A percentile compares a stretch with the other conserved stretches of the same genome.
Evolutionary conservation across 2,113 vertebrate species (phyloP).

Genomic region (Corydoras maculifer): DNA sequence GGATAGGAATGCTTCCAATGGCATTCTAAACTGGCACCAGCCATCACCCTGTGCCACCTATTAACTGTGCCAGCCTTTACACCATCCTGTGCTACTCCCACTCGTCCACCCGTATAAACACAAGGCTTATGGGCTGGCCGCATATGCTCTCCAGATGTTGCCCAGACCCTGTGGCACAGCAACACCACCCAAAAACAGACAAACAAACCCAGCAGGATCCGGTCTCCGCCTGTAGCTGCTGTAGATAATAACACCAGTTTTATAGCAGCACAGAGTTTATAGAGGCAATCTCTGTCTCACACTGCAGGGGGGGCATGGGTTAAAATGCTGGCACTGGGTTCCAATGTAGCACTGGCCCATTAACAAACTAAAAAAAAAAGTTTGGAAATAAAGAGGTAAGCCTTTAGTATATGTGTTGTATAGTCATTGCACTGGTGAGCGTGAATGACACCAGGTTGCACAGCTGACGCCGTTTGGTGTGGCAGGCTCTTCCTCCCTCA

Average conservation of each 20-base stretch:
- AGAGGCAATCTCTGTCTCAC: no score
- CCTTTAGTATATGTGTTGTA: no score
- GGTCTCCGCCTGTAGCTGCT: not conserved
- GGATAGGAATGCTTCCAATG: no score
- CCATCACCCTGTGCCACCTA: no score
- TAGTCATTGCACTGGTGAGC: no score
- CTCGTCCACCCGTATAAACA: not conserved
- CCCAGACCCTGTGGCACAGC: not conserved
- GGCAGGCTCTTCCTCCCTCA: conserved; percentile 37
- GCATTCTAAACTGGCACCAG: no score
- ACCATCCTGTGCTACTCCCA: no score
- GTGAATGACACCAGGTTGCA: not conserved
- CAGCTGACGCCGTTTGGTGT: not conserved
- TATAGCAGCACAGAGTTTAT: not conserved
- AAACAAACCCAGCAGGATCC: not conserved
- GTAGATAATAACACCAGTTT: not conserved
- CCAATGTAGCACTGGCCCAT: no score
- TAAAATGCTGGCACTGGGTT: not conserved
- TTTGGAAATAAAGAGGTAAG: no score
- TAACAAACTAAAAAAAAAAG: no score
- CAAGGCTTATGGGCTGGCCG: not conserved
- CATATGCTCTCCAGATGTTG: conserved; percentile 25
- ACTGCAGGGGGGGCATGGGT: no score
- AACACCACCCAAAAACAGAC: conserved; percentile 8
- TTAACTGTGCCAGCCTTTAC: not conserved